Evolutionary conservation across 2,113 vertebrate species (phyloP).

Genomic region (Dolichotis patagonum): DNA sequence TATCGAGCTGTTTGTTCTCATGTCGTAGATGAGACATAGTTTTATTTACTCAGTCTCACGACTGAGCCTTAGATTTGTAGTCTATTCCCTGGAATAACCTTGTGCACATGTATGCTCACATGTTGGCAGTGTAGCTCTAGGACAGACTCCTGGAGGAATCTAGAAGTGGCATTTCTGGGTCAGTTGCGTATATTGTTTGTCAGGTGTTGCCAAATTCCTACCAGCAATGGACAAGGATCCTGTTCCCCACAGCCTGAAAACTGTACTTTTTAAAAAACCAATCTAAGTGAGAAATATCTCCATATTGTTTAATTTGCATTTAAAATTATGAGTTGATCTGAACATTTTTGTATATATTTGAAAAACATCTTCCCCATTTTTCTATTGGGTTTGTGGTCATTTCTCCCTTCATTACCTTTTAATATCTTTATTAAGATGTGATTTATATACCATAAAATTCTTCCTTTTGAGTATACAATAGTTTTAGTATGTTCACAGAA

Average conservation of each 20-base stretch:
- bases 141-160: not conserved
- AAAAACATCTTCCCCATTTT: slow-evolving; percentile 31
- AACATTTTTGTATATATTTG: not conserved
- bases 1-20: not conserved
- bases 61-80: not conserved
- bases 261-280: not conserved
- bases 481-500: not conserved
- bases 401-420: not conserved
- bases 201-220: not conserved
- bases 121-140: not conserved
- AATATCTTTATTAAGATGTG: not conserved
- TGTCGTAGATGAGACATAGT: not conserved
- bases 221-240: not conserved
- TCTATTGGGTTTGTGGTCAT: not conserved
- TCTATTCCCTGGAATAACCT: not conserved
- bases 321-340: not conserved
- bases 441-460: not conserved
- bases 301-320: slow-evolving; percentile 28
- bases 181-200: not conserved
- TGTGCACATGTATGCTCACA: not conserved
- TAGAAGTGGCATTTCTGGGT: not conserved
- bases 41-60: not conserved
- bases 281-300: not conserved
- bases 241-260: not conserved
- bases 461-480: not conserved